Evolutionary conservation across 2,113 vertebrate species (phyloP), one percentile per base, ranked within the genome.

Genomic region (Sinosuthora webbiana): DNA sequence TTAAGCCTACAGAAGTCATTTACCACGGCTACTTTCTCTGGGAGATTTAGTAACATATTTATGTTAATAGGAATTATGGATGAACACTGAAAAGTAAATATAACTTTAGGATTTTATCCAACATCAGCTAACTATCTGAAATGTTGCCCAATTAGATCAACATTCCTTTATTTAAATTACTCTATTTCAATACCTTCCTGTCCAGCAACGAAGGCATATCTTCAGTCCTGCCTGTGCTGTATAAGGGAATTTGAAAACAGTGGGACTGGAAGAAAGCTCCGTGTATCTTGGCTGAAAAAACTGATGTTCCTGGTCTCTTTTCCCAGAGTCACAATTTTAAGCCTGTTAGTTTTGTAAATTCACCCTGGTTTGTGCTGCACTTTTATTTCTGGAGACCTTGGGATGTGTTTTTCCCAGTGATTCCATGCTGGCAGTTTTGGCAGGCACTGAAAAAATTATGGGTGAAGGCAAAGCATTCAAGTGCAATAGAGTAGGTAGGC

Each of bases 251-350:
- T 92, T 85, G 59, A 96, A 95, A 91, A 77, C 76, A 74, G 75
- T 39, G 67, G 23, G 37, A 64, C 47, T 93, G 73, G 81, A 95
- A 91, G 84, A 89, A 94, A 94, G 53, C 22, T 41, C 7, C 79
- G 62, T 92, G 2, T 95, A 78, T 94, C 83, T 94, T 96, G 95
- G 90, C 93, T 92, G 88, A 71, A 64, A 71, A 94, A 86, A 15
- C 2, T 35, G 22, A 71, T 80, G 20, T 95, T 90, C 59, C 39
- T 77, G 31, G 13, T 77, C 60, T 93, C 52, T 83, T 78, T 89
- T 92, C 68, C 68, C 70, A 80, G 27, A 90, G 55, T 67, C 70
- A 92, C 64, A 84, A 73, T 69, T 84, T 83, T 73, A 85, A 91
- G 67, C 49, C 47, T 81, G 64, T 83, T 95, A 39, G 14, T 95